These are phyloP conservation scores for Ramazzottius varieornatus DNA, from an alignment of 2,888 invertebrate genomes.

Conservation along the genomic window DNA sequence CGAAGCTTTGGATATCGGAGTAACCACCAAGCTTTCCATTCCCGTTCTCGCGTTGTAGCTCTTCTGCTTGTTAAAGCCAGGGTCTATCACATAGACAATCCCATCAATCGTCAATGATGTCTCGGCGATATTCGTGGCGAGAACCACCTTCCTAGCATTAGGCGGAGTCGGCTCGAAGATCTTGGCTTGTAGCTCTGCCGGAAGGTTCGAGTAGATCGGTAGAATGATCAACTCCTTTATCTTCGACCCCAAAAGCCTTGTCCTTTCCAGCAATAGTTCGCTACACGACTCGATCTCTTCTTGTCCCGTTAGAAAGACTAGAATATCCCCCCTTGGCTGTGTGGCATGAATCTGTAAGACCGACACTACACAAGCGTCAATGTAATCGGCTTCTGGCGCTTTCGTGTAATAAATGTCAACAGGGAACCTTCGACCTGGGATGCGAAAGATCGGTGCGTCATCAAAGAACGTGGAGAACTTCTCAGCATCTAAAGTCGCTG, in stretches of 20 bases:
- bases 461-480: slow-evolving; percentile 95
- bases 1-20: slow-evolving; percentile 76
- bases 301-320: slow-evolving; percentile 73
- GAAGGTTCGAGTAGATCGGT: slow-evolving; percentile 91
- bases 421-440: slow-evolving; percentile 87
- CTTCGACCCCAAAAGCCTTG: slow-evolving; percentile 67
- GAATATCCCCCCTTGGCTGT: slow-evolving; percentile 74
- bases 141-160: slow-evolving; percentile 65
- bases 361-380: slow-evolving; percentile 90
- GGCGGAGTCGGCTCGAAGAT: slow-evolving; percentile 94
- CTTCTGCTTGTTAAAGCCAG: slow-evolving; percentile 97
- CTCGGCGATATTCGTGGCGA: slow-evolving; percentile 97
- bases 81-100: slow-evolving; percentile 92
- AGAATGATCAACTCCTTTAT: slow-evolving; percentile 68
- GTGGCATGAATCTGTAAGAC: slow-evolving; percentile 92
- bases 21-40: slow-evolving; percentile 91
- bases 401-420: slow-evolving; percentile 97
- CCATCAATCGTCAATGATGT: slow-evolving; percentile 96
- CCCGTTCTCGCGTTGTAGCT: slow-evolving; percentile 88
- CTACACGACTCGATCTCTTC: slow-evolving; percentile 29
- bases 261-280: slow-evolving; percentile 41
- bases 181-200: slow-evolving; percentile 94
- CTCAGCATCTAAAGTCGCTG: slow-evolving; percentile 87
- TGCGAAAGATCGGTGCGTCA: slow-evolving; percentile 85
- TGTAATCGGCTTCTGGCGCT: slow-evolving; percentile 94